Evolutionary conservation across 2,797 vertebrate species (phyloP).

Genomic region (Ptychobarbus kaznakovi): DNA sequence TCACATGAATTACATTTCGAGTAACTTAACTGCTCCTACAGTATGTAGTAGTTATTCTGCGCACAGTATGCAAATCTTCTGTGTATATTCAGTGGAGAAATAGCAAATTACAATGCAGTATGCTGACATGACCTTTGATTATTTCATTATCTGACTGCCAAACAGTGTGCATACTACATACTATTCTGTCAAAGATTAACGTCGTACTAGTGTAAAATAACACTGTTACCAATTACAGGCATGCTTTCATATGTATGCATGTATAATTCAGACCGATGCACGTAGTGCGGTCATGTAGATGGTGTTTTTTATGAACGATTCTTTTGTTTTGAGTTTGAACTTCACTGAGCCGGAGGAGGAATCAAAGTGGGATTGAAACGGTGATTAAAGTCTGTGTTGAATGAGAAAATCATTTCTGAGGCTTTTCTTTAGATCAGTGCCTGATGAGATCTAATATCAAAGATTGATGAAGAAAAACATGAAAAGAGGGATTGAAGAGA

Average conservation of each 20-base stretch:
- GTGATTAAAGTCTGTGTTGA: conserved; percentile 24
- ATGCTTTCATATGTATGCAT: background rate
- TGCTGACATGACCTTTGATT: background rate
- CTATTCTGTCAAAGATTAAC: background rate
- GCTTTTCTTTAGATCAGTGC: conserved; percentile 53
- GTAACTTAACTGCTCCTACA: background rate
- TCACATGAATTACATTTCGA: background rate
- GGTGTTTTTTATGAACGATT: background rate
- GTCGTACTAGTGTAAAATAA: background rate
- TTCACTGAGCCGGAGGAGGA: background rate
- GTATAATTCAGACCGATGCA: conserved; percentile 2
- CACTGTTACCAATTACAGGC: background rate
- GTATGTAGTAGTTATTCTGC: background rate
- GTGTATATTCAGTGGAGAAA: background rate
- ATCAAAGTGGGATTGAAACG: conserved; percentile 49
- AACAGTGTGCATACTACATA: background rate
- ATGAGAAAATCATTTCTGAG: conserved; percentile 56
- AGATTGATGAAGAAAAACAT: conserved; percentile 53
- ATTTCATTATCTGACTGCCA: background rate
- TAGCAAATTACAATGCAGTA: background rate
- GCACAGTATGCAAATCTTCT: background rate
- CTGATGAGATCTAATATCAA: conserved; percentile 66
- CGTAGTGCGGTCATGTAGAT: background rate
- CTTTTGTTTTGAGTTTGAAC: conserved; percentile 24
- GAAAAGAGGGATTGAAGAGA: conserved; percentile 38